Evolutionary conservation across 1,140 invertebrate species (phyloP).

Genomic region (Bombyx mandarina): DNA sequence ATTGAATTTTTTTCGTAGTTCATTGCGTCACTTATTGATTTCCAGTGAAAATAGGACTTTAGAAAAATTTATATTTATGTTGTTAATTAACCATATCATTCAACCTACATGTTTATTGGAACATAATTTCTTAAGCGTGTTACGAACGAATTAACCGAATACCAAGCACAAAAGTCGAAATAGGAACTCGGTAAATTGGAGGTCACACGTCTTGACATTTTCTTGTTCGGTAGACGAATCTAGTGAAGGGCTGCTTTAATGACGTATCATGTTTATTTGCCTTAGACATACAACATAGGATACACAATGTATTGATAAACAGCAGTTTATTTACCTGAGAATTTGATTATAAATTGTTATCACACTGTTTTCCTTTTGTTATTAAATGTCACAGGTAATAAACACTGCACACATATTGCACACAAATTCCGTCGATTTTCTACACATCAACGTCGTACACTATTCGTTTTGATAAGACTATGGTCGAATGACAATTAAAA

Average conservation of each 20-base stretch:
- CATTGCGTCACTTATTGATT: too few relatives aligned
- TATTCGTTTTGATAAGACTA: conserved; percentile 9
- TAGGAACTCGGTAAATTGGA: conserved; percentile 38
- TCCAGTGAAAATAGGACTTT: too few relatives aligned
- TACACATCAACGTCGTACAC: conserved; percentile 34
- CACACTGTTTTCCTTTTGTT: conserved; percentile 55
- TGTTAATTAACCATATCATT: conserved; percentile 41
- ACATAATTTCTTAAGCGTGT: background rate
- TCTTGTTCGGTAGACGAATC: conserved; percentile 33
- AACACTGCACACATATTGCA: conserved; percentile 63
- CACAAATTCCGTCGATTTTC: conserved; percentile 49
- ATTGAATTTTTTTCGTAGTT: too few relatives aligned
- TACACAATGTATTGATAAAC: too few relatives aligned
- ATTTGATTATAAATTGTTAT: conserved; percentile 16
- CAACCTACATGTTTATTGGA: conserved; percentile 44
- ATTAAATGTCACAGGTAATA: conserved; percentile 63
- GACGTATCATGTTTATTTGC: conserved; percentile 1
- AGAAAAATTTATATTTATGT: conserved; percentile 13
- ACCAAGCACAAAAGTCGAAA: conserved; percentile 12
- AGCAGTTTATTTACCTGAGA: conserved; percentile 19
- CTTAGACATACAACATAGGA: too few relatives aligned
- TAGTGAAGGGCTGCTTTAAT: conserved; percentile 32
- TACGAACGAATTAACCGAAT: too few relatives aligned
- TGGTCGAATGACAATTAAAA: background rate
- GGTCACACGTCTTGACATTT: conserved; percentile 56